Evolutionary conservation across 1,140 invertebrate genomes (phyloP).

Genomic region (Calliopsis andreniformis): DNA sequence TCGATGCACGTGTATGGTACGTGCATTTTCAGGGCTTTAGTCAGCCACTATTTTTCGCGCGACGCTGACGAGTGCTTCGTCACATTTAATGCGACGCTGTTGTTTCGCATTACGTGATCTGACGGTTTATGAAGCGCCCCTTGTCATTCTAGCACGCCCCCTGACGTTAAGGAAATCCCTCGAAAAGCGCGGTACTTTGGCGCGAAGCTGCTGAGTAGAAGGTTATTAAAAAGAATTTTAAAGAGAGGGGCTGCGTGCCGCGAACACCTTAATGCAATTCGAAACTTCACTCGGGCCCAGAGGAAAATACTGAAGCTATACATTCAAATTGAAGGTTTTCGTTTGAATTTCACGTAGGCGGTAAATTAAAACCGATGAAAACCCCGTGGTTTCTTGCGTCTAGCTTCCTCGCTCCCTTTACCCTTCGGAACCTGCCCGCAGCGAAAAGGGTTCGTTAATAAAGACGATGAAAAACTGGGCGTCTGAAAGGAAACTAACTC

Average conservation of each 20-base stretch:
- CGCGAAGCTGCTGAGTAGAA: background rate
- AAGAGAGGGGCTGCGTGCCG: background rate
- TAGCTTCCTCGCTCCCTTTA: constrained; percentile 3
- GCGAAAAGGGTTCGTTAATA: constrained; percentile 30
- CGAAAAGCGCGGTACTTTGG: background rate
- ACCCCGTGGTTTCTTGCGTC: background rate
- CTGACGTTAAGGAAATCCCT: background rate
- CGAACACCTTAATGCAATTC: constrained; percentile 21
- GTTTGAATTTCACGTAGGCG: constrained; percentile 31
- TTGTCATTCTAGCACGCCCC: background rate
- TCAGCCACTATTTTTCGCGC: constrained; percentile 15
- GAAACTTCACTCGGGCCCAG: background rate
- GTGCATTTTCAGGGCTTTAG: constrained; percentile 13
- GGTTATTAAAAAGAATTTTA: background rate
- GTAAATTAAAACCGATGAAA: constrained; percentile 47
- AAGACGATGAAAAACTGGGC: constrained; percentile 40
- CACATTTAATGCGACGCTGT: constrained; percentile 7
- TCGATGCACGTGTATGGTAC: background rate
- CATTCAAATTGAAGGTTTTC: constrained; percentile 31
- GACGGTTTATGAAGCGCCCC: constrained; percentile 15
- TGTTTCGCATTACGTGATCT: constrained; percentile 31
- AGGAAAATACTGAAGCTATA: constrained; percentile 28
- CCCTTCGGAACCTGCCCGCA: background rate
- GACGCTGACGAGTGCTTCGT: background rate
- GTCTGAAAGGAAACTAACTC: constrained; percentile 18